Base-by-base conservation (phyloP, 1,140 invertebrate genomes). In the Whitmania pigra region DNA sequence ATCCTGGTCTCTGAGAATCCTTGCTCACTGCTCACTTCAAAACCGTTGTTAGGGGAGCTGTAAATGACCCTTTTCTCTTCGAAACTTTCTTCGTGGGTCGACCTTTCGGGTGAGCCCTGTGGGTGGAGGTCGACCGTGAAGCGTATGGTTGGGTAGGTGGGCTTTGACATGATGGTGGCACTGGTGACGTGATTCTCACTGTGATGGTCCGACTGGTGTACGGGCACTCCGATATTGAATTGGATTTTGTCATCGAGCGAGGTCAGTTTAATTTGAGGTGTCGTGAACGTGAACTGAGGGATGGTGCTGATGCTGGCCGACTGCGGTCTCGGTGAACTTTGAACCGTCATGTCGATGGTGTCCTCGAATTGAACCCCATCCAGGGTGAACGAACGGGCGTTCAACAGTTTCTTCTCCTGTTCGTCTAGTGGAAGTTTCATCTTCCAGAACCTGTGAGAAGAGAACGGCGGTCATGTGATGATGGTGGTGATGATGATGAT, bases 371-470 rank as follows among this genome's bases (percentile, higher is more conserved):
- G 27, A 9, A 60, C 55, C 18, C 71, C 71, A 22, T 71, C 53
- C 36, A 71, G 18, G 27, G 71, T 71, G 36, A 71, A 60, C 22
- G 43, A 57, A 2, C 55, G 53, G 15, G 27, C 27, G 40, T 29
- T 71, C 71, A 71, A 29, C 20, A 71, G 6, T 18, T 27, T 17
- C 27, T 40, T 55, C 31, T 71, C 71, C 17, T 53, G 53, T 27
- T 73, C 63, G 25, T 73, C 71, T 5, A 78, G 29, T 55, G 76
- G 73, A 18, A 80, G 75, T 13, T 74, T 73, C 31, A 78, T 79
- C 66, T 80, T 78, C 79, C 79, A 80, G 74, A 80, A 80, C 60
- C 79, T 80, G 67, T 17, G 17, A 69, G 53, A 70, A 60, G 29
- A 18, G 55, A 69, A 40, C 18, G 43, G n/a, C 22, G 11, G 29